phyloP scores from a whole-genome alignment of 2,797 vertebrate species.

The Acanthurus tractus region DNA sequence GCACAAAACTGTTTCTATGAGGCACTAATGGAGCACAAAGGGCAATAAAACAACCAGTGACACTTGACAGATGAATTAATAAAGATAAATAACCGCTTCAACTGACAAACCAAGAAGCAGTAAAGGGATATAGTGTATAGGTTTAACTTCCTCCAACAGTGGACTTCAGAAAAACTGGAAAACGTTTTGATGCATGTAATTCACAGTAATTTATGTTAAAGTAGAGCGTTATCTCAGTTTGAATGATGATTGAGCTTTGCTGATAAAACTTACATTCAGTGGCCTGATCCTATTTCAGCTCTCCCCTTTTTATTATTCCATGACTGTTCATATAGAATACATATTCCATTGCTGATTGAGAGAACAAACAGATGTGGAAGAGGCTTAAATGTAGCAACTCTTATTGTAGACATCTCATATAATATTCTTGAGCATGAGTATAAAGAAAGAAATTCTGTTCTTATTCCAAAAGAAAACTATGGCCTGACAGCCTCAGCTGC shows the following conservation, averaged over 20 bases:
- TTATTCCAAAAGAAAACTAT: no score
- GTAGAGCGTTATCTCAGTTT: background rate
- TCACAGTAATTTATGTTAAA: background rate
- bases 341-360: background rate
- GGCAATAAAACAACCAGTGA: constrained; percentile 30
- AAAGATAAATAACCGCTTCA: constrained; percentile 15
- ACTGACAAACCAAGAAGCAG: constrained; percentile 7
- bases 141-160: constrained; percentile 1
- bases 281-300: background rate
- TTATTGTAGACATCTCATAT: no score
- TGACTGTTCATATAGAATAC: constrained; percentile 26
- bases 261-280: constrained; percentile 19
- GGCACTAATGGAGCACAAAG: constrained; percentile 11
- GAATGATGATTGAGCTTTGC: background rate
- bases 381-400: background rate
- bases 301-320: background rate
- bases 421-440: no score
- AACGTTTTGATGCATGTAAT: background rate
- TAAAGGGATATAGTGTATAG: constrained; percentile 5
- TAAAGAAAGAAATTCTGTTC: no score
- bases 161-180: background rate
- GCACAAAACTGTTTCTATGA: background rate
- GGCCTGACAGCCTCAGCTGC: no score
- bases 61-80: constrained; percentile 39
- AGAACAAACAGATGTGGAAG: background rate